These are phyloP conservation scores for Cassiopea andromeda DNA, from an alignment of 30 jellyfish, hydroid and myxozoan species.

Conservation along the genomic window DNA sequence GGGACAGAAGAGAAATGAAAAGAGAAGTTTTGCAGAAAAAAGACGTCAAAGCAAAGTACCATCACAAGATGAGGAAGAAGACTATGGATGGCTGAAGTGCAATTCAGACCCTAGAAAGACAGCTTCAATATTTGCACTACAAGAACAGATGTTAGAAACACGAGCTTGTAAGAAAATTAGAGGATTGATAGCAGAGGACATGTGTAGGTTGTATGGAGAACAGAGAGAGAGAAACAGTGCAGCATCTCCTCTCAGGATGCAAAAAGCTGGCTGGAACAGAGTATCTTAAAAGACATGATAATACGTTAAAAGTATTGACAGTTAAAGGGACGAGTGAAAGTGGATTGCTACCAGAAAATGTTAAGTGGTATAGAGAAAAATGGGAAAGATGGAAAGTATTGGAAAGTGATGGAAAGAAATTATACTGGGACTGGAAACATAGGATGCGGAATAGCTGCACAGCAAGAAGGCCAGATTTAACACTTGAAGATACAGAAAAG, in stretches of 20 bases:
- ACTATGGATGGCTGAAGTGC: constrained; percentile 6
- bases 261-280: neutral
- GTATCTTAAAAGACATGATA: neutral
- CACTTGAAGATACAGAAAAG: too few relatives aligned
- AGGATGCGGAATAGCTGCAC: neutral
- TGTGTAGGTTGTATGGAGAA: neutral
- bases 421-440: neutral
- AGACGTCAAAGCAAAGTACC: constrained; percentile 30
- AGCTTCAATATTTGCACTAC: neutral
- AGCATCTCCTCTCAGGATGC: neutral
- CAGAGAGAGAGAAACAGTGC: neutral
- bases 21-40: constrained; percentile 17
- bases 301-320: neutral
- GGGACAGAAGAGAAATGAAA: constrained; percentile 4
- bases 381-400: neutral
- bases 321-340: neutral
- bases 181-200: constrained; percentile 19
- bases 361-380: neutral
- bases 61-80: neutral
- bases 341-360: neutral
- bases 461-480: neutral
- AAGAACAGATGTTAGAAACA: constrained; percentile 39
- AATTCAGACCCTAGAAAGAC: constrained; percentile 27
- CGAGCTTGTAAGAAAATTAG: constrained; percentile 41
- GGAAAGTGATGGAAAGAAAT: neutral